Percentiles rank a stretch among this genome's conserved stretches.
Evolutionary conservation across 2,888 invertebrate species (phyloP).

Genomic region (Caradrina kadenii): DNA sequence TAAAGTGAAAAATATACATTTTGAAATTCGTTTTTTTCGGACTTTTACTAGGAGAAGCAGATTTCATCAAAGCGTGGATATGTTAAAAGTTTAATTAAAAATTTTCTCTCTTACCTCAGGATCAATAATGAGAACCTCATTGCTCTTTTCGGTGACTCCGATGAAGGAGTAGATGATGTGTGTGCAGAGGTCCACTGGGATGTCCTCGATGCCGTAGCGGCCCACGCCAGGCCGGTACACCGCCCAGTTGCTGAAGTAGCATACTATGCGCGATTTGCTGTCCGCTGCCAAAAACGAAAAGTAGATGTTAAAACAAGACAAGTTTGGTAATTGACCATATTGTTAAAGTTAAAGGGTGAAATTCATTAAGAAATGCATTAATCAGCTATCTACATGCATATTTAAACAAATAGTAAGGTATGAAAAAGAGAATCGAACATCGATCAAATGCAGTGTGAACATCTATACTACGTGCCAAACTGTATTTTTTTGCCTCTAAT

Average conservation of each 20-base stretch:
- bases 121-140: slow-evolving; percentile 95
- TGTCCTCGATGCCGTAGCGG: slow-evolving; percentile 95
- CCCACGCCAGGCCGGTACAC: slow-evolving; percentile 95
- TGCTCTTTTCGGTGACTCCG: slow-evolving; percentile 94
- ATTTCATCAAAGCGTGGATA: no score
- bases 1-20: no score
- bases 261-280: slow-evolving; percentile 90
- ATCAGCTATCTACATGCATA: neutral
- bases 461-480: neutral
- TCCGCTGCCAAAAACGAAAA: slow-evolving; percentile 72
- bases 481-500: no score
- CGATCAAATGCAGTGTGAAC: no score
- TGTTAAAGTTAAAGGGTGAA: no score
- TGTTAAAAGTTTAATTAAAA: neutral
- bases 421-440: neutral
- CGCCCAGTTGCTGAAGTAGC: slow-evolving; percentile 95
- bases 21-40: no score
- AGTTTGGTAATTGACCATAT: neutral
- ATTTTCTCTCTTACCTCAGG: slow-evolving; percentile 91
- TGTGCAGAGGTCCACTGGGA: slow-evolving; percentile 95
- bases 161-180: slow-evolving; percentile 97
- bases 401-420: neutral
- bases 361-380: no score
- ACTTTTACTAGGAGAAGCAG: no score
- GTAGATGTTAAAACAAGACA: neutral